Percentiles rank a stretch among this genome's conserved stretches.
Evolutionary conservation across 2,888 invertebrate species (phyloP).

Genomic region (Scaptomyza polygonia): DNA sequence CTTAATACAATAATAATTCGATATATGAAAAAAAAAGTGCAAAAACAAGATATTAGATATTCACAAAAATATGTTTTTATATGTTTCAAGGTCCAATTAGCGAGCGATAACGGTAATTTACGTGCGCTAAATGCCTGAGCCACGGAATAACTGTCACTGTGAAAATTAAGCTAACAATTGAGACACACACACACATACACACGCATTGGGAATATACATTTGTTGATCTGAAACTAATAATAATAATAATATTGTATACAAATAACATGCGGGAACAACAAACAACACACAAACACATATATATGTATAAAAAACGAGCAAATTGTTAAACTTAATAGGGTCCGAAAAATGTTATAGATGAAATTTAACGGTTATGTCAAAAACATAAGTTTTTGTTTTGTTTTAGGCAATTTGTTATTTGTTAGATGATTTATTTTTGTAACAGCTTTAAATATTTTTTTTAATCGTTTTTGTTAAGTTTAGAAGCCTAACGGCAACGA

Average conservation of each 20-base stretch:
- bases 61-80: background rate
- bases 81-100: background rate
- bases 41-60: conserved; percentile 3
- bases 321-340: conserved; percentile 30
- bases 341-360: conserved; percentile 34
- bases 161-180: conserved; percentile 39
- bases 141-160: conserved; percentile 7
- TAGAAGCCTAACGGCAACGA: conserved; percentile 35
- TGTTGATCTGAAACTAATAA: no score
- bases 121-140: background rate
- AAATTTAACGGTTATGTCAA: conserved; percentile 27
- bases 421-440: conserved; percentile 19
- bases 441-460: conserved; percentile 23
- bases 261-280: conserved; percentile 11
- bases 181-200: conserved; percentile 19
- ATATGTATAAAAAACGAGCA: conserved; percentile 30
- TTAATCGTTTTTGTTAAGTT: conserved; percentile 59
- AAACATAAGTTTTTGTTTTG: conserved; percentile 23
- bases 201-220: conserved; percentile 66
- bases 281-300: conserved; percentile 12
- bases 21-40: background rate
- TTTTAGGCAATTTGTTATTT: conserved; percentile 19
- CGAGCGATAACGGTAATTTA: conserved; percentile 12
- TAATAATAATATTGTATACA: conserved; percentile 58
- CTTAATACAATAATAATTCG: background rate